A percentile compares a stretch with the other conserved stretches of the same genome.
Evolutionary conservation across 1,140 invertebrate genomes (phyloP).

Genomic region (Drosophila subpulchrella): DNA sequence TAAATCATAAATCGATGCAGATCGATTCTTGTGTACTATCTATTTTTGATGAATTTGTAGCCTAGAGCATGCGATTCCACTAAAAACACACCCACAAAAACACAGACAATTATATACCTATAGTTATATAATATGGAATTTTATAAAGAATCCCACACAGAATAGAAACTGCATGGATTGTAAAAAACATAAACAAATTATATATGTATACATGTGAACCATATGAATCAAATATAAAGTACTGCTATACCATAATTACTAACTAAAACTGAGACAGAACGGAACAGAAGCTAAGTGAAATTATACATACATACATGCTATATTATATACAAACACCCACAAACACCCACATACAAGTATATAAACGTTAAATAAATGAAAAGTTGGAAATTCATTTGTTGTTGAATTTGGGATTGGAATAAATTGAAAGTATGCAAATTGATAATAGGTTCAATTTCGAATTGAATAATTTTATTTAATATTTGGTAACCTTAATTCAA

Average conservation of each 20-base stretch:
- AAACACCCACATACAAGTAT: constrained; percentile 26
- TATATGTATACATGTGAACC: constrained; percentile 15
- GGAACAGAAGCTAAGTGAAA: constrained; percentile 43
- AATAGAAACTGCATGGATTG: constrained; percentile 25
- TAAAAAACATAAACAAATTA: constrained; percentile 14
- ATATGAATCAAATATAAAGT: constrained; percentile 35
- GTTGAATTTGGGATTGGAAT: background rate
- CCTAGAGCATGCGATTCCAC: constrained; percentile 37
- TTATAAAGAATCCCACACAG: constrained; percentile 24
- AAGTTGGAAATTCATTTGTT: constrained; percentile 20
- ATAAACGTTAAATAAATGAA: constrained; percentile 48
- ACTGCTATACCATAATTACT: constrained; percentile 30
- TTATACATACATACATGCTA: constrained; percentile 33
- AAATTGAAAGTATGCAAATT: too few relatives aligned
- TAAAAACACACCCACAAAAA: constrained; percentile 18
- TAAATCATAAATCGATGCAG: background rate
- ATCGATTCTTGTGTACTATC: constrained; percentile 27
- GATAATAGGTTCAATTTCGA: too few relatives aligned
- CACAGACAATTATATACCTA: constrained; percentile 30
- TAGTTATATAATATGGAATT: constrained; percentile 30
- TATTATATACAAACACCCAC: constrained; percentile 29
- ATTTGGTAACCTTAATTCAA: too few relatives aligned
- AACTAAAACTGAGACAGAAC: constrained; percentile 6
- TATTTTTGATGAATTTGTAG: constrained; percentile 50
- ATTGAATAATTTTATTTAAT: too few relatives aligned